These are phyloP conservation scores for Drosophila atroscutellata DNA, from an alignment of 2,888 invertebrate species.

Conservation along the genomic window DNA sequence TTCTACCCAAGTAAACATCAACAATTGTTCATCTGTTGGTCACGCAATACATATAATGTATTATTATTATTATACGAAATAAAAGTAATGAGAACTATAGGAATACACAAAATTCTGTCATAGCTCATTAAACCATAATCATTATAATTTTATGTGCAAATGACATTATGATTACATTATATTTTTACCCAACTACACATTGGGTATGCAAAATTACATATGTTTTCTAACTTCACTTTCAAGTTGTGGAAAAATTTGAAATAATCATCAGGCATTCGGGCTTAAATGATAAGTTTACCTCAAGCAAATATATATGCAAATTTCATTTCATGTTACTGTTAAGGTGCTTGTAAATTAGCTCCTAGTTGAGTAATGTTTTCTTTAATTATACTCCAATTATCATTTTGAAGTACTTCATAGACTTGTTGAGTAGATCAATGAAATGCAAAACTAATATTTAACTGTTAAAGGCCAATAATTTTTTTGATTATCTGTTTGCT, in stretches of 20 bases:
- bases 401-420: neutral
- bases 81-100: slow-evolving; percentile 8
- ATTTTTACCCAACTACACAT: neutral
- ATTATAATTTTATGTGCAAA: neutral
- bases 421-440: neutral
- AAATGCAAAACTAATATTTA: neutral
- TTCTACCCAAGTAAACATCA: slow-evolving; percentile 7
- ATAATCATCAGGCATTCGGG: neutral
- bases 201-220: neutral
- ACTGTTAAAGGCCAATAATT: neutral
- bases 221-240: neutral
- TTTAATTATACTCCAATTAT: neutral
- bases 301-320: neutral
- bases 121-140: neutral
- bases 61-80: slow-evolving; percentile 15
- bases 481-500: neutral
- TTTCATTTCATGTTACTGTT: neutral
- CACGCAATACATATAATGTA: slow-evolving; percentile 27
- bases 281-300: neutral
- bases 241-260: neutral
- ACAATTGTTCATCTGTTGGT: slow-evolving; percentile 15
- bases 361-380: neutral
- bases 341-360: neutral
- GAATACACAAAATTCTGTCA: neutral
- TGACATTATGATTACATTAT: neutral